Evolutionary conservation across 2,113 vertebrate genomes (phyloP), one percentile per base, ranked within the genome.

Genomic region (Coturnix japonica): DNA sequence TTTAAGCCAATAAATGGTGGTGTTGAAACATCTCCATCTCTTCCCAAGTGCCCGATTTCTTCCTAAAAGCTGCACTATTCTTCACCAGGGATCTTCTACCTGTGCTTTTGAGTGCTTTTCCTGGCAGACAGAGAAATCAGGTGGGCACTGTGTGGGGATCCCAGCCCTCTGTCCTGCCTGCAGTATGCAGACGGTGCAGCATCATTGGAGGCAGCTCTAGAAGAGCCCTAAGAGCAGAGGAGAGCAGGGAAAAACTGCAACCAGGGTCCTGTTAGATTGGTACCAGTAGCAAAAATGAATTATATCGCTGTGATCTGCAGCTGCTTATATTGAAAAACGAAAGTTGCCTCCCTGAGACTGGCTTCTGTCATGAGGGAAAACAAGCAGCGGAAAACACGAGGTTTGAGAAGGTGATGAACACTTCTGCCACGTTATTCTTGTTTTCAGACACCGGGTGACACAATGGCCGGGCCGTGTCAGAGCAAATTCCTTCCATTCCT

Each of bases 401-500:
- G 39, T 41, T 22, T 88, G 80, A 85, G 80, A 85, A 93, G 79
- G 1, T 21, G 57, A 72, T n/a, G n/a, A n/a, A n/a, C n/a, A n/a
- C n/a, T n/a, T 74, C 75, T 87, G 57, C 60, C n/a, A 81, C 51
- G 56, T 65, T 75, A 41, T 54, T 72, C 18, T 49, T 49, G 47
- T 67, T 90, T 47, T 30, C 66, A 90, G 82, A 87, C 90, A 87
- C 23, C 10, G 64, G 72, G 54, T 31, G 59, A 73, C 64, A 76
- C 6, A 23, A 10, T 78, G 53, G 54, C 79, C 41, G 70, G 39
- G 35, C 90, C 56, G 85, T 51, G 67, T 82, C 79, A 79, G 43
- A 81, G 28, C 75, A 63, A 54, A 13, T 49, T 49, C 22, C 47
- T 22, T 49, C 47, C 47, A 7, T 13, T 23, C 47, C 47, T 49